These are phyloP conservation scores for Percina caprodes DNA, from an alignment of 2,113 vertebrate species.

Conservation along the genomic window DNA sequence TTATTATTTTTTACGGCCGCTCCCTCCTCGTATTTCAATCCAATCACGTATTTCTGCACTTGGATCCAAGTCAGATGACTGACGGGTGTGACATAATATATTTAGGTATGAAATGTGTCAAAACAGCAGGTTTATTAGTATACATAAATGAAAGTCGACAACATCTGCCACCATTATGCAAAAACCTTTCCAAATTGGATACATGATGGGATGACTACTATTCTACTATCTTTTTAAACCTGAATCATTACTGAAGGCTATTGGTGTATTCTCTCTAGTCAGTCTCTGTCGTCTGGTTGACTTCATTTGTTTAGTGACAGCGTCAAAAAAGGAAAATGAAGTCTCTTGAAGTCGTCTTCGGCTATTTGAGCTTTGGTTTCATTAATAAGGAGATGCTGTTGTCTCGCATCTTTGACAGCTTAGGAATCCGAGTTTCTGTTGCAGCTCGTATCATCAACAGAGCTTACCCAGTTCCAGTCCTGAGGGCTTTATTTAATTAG, in stretches of 20 bases:
- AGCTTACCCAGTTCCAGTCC: slow-evolving; percentile 28
- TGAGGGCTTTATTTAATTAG: slow-evolving; percentile 56
- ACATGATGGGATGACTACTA: neutral
- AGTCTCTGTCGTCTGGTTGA: neutral
- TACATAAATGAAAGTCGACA: neutral
- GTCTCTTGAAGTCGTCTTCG: neutral
- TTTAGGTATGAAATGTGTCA: neutral
- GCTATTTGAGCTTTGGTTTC: slow-evolving; percentile 22
- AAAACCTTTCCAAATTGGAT: neutral
- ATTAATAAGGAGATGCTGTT: neutral
- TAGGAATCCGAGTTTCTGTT: neutral
- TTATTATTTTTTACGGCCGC: too few relatives aligned
- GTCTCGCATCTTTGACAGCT: slow-evolving; percentile 20
- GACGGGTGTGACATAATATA: neutral
- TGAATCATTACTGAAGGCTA: neutral
- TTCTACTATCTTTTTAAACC: neutral
- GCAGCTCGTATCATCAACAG: slow-evolving; percentile 20
- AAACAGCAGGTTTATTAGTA: neutral
- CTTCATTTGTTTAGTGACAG: slow-evolving; percentile 22
- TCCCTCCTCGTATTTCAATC: too few relatives aligned
- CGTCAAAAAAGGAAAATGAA: slow-evolving; percentile 3
- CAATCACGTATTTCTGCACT: too few relatives aligned
- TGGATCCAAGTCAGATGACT: too few relatives aligned
- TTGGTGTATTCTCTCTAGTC: neutral
- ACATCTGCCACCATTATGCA: neutral